Evolutionary conservation across 1,140 invertebrate genomes (phyloP), one percentile per base, ranked within the genome.

Genomic region (Pinna nobilis): DNA sequence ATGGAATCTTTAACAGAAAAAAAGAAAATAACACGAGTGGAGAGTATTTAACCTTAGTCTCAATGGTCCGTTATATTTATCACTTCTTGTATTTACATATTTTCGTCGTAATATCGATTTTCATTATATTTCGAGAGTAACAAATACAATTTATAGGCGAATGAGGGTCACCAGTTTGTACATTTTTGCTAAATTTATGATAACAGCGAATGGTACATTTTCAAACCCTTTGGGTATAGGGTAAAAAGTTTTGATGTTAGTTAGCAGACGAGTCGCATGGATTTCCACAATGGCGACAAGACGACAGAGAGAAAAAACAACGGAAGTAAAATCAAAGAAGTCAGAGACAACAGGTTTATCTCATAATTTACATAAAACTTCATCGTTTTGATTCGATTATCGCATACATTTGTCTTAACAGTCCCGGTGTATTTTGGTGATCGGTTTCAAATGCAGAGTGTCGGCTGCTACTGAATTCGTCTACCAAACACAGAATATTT

Each of bases 241-340:
- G 55, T 25, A n/a, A 59, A 32, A 30, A 66, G 15, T 39, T 53
- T 41, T 66, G 51, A 41, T 50, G 59, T 70, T 63, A 41, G 53
- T 68, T 75, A 78, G 77, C 77, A 78, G 77, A 78, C 77, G 74
- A 74, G 75, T 72, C 41, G 72, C 70, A 74, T 35, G 70, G 66
- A 67, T 49, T 57, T 53, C 70, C 66, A 78, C 71, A 78, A 80
- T 80, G 79, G 79, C 79, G 79, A 80, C 79, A 35, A 20, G 44
- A 53, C 72, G 61, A 76, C 67, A 66, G 44, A 61, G 68, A 64
- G 76, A 76, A 78, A 78, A 78, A 57, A 51, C 70, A 32, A 28
- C 60, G 5, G 73, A 80, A 78, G 77, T 70, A 63, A 53, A n/a
- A 44, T 63, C 51, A 59, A 76, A 65, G 39, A 49, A 57, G 35